Percentiles rank a stretch among this genome's conserved stretches.
phyloP scores from a whole-genome alignment of 2,113 vertebrate genomes.

The Tragelaphus scriptus region DNA sequence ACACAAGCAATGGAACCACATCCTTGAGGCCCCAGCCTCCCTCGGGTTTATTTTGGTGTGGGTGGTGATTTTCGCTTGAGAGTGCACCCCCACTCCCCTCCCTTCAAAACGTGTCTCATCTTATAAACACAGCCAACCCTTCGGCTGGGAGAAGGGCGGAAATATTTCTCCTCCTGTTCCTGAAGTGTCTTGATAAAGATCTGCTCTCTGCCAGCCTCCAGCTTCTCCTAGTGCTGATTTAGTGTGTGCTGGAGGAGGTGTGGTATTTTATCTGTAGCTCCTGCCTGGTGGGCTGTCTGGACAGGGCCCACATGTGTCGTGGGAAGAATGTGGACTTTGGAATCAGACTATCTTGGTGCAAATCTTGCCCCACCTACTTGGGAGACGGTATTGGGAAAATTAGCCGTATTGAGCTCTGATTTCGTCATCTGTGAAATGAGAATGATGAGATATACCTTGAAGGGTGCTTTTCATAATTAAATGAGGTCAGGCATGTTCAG shows the following conservation, averaged over 20 bases:
- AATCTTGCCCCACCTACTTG: neutral
- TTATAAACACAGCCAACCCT: neutral
- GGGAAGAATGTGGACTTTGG: neutral
- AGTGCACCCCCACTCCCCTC: neutral
- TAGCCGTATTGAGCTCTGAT: neutral
- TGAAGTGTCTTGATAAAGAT: slow-evolving; percentile 40
- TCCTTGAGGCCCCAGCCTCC: neutral
- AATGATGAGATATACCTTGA: neutral
- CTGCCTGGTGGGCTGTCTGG: neutral
- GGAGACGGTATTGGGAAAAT: neutral
- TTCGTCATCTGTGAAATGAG: neutral
- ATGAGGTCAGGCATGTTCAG: neutral
- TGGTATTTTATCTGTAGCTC: neutral
- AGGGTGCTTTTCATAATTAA: neutral
- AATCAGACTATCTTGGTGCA: neutral
- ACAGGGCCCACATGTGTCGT: neutral
- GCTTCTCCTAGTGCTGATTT: neutral
- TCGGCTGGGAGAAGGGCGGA: neutral
- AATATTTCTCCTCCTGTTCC: slow-evolving; percentile 3
- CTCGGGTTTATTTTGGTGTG: neutral
- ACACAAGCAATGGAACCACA: neutral
- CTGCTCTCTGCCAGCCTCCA: slow-evolving; percentile 41
- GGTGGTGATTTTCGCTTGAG: neutral
- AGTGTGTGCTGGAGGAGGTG: neutral
- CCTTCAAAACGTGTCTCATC: neutral